Base-by-base conservation (phyloP, 92 coral and sea anemone species). In the Palythoa grandis region DNA sequence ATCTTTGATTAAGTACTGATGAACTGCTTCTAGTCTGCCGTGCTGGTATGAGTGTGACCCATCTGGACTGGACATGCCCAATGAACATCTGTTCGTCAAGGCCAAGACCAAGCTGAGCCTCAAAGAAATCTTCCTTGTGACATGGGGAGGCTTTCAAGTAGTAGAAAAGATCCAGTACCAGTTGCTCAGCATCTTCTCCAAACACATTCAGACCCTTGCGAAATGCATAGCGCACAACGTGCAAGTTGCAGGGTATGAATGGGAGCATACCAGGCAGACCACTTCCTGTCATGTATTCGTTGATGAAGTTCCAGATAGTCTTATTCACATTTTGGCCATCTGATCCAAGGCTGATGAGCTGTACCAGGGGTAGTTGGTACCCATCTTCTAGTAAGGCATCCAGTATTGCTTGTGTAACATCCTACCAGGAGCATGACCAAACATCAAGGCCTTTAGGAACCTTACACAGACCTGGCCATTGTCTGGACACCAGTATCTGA, bases 191-290 rank as follows among this genome's bases (percentile, higher is more conserved):
- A 72, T 72, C 77, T 39, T 72, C 52, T 39, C 56, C 0, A 4
- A 63, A 63, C 69, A 63, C 24, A 2, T 17, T 66, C 12, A 66
- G 71, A 66, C 71, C 71, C 71, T 66, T 66, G 71, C 29, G 37
- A 66, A 66, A 63, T 20, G 69, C 69, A 17, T 61, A 11, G 68
- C 16, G 68, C 24, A 61, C 68, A 61, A 61, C 24, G 68, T 61
- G 68, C 68, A 61, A 70, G n/a, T 37, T 70, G 75, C 75, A 70
- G 52, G 52, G 85, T 37, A 61, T 82, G 85, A 69, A 60, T 82
- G 52, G 74, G 70, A 71, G 72, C 70, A n/a, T n/a, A n/a, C n/a
- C n/a, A n/a, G n/a, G n/a, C n/a, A n/a, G n/a, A n/a, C n/a, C n/a
- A n/a, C n/a, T n/a, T n/a, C n/a, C n/a, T n/a, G n/a, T n/a, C n/a